Base-by-base conservation (phyloP, 2,113 vertebrate species). In the Labrus mixtus region DNA sequence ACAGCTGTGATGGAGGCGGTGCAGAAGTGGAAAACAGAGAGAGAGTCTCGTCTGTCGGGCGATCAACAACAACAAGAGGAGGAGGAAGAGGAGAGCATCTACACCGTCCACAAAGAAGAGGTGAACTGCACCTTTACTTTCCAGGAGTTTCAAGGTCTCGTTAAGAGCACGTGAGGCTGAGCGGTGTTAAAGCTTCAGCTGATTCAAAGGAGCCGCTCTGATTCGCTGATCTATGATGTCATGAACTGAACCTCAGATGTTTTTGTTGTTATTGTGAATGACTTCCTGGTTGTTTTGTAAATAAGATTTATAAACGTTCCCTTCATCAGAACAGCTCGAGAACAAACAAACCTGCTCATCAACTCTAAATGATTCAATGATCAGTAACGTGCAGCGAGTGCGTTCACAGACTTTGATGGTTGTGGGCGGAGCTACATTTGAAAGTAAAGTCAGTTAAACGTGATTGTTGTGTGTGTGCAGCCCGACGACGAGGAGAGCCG, bases 51-150 rank as follows among this genome's bases (percentile, higher is more conserved):
- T 7, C 90, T 96, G 9, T 66, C 79, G 1, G 94, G 93, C 0
- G 95, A 70, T 85, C 94, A 66, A 76, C 75, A 85, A 16, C 95
- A 95, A 11, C 93, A 94, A 12, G 92, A 95, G 19, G 95, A 96
- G 9, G 95, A 96, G 16, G 96, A 99, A 4, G 97, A 98, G 48
- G 97, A 95, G 68, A 95, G 96, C 78, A 98, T 99, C 77, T 99
- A 99, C 60, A 95, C 93, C 0, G 91, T 97, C 50, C 87, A 92
- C 0, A 95, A 94, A 1, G 95, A 97, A 20, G 96, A 97, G 96
- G 96, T 98, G 16, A 86, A 1, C 3, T 22, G 6, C 5, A 43
- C 13, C 60, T 37, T 20, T 15, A 10, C 4, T 10, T 17, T 55
- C 50, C 48, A 39, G 48, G 46, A 3, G 37, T 12, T 20, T 36